Evolutionary conservation across 2,797 vertebrate species (phyloP).

Genomic region (Hipposideros larvatus): DNA sequence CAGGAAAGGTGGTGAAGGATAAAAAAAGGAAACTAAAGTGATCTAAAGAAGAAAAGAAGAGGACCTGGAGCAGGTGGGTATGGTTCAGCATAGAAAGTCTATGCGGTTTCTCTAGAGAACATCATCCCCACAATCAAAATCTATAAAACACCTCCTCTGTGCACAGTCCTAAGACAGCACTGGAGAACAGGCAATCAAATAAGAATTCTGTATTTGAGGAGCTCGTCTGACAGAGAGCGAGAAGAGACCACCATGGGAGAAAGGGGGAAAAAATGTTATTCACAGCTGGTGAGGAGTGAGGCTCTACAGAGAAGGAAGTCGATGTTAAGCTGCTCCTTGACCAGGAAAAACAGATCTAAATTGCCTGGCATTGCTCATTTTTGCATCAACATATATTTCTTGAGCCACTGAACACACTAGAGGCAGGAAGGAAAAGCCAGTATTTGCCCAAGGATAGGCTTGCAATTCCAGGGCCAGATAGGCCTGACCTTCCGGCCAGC

Average conservation of each 20-base stretch:
- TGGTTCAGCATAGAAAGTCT: not conserved
- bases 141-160: not conserved
- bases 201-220: not conserved
- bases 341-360: not conserved
- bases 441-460: constrained; percentile 43
- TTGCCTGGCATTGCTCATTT: not conserved
- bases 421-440: constrained; percentile 3
- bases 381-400: constrained; percentile 4
- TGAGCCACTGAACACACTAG: not conserved
- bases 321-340: not conserved
- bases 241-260: not conserved
- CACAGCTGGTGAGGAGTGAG: not conserved
- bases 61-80: not conserved
- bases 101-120: not conserved
- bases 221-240: not conserved
- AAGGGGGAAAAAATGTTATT: not conserved
- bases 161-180: not conserved
- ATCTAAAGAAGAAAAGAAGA: not conserved
- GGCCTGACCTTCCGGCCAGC: not conserved
- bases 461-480: constrained; percentile 8
- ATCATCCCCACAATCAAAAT: not conserved
- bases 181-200: not conserved
- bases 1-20: not conserved
- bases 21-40: not conserved
- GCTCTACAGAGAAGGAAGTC: not conserved